Evolutionary conservation across 2,113 vertebrate species (phyloP).

Genomic region (Seriola quinqueradiata): DNA sequence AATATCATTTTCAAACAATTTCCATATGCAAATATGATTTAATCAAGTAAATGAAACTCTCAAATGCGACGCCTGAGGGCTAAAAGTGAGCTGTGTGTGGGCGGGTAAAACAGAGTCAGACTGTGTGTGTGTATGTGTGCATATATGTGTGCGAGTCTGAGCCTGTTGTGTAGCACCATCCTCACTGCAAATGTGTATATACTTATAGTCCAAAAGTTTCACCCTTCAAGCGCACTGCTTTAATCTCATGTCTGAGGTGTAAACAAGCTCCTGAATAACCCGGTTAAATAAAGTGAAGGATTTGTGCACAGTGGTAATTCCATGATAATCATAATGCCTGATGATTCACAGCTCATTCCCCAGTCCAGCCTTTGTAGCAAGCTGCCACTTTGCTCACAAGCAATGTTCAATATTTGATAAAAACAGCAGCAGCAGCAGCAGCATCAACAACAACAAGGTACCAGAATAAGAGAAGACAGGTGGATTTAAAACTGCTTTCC

Average conservation of each 20-base stretch:
- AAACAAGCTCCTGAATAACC: constrained; percentile 52
- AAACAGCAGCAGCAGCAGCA: neutral
- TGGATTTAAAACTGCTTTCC: neutral
- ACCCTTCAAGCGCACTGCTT: neutral
- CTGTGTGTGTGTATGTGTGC: neutral
- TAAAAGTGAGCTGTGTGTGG: constrained; percentile 61
- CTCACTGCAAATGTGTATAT: neutral
- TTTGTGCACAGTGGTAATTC: constrained; percentile 14
- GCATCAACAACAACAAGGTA: constrained; percentile 12
- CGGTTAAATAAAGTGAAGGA: constrained; percentile 27
- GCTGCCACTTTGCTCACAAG: constrained; percentile 26
- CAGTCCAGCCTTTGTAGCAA: constrained; percentile 3
- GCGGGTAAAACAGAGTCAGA: constrained; percentile 26
- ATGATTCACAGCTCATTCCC: constrained; percentile 13
- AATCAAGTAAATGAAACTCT: constrained; percentile 86
- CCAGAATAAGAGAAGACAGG: neutral
- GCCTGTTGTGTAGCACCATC: constrained; percentile 13
- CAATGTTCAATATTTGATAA: constrained; percentile 13
- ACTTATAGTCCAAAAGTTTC: constrained; percentile 17
- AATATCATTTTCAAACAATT: constrained; percentile 85
- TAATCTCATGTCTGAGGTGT: constrained; percentile 11
- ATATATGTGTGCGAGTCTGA: constrained; percentile 18
- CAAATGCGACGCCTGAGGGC: constrained; percentile 75
- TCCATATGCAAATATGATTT: constrained; percentile 88
- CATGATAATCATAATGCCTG: constrained; percentile 11